These are phyloP conservation scores for Hypsopygia costalis DNA, from an alignment of 2,888 invertebrate genomes.

Conservation along the genomic window DNA sequence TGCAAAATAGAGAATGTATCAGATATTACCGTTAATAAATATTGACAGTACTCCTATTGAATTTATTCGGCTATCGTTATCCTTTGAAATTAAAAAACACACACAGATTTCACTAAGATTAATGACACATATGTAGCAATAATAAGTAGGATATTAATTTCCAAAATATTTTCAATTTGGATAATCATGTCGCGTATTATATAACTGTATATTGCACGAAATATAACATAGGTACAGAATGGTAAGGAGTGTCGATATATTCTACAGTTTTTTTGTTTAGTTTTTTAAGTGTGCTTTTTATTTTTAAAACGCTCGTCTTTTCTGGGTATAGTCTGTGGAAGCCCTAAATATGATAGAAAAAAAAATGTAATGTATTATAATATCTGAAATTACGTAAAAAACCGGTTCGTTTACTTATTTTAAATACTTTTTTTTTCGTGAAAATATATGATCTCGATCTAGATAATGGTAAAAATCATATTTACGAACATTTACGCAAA, in stretches of 20 bases:
- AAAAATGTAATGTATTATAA: neutral
- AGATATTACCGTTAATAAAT: too few relatives aligned
- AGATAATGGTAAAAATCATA: too few relatives aligned
- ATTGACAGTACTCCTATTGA: too few relatives aligned
- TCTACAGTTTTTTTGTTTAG: slow-evolving; percentile 46
- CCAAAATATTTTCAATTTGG: slow-evolving; percentile 11
- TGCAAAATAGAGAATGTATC: too few relatives aligned
- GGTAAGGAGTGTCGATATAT: slow-evolving; percentile 41
- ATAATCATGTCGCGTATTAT: slow-evolving; percentile 14
- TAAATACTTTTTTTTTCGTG: too few relatives aligned
- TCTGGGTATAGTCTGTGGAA: slow-evolving; percentile 1
- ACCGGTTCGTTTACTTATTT: too few relatives aligned
- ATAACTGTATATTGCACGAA: slow-evolving; percentile 46
- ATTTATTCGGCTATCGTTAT: too few relatives aligned
- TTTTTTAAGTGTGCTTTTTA: slow-evolving; percentile 64
- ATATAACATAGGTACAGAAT: slow-evolving; percentile 27
- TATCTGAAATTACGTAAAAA: too few relatives aligned
- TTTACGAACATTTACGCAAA: too few relatives aligned
- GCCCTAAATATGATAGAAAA: neutral
- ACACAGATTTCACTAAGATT: neutral
- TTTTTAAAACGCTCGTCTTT: slow-evolving; percentile 25
- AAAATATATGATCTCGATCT: too few relatives aligned
- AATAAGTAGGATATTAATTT: neutral
- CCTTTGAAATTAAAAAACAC: too few relatives aligned
- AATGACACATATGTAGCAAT: neutral